Percentiles rank a stretch among this genome's conserved stretches.
Conservation (phyloP, 1,140 invertebrate genomes). For the Heliothis subflexa region DNA sequence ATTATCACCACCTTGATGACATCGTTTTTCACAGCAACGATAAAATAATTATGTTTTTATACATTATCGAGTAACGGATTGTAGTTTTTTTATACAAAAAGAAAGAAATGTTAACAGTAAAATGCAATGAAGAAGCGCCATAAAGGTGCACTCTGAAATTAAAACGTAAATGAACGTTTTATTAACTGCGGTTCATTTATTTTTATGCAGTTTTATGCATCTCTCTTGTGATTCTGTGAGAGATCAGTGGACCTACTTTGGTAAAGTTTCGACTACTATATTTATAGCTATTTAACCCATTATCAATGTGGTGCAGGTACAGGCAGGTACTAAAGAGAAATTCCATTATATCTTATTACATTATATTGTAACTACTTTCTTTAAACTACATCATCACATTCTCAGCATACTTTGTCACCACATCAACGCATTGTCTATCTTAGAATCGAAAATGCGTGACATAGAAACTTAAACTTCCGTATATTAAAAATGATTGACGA, state of each 20-base stretch:
- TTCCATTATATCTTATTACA: background rate
- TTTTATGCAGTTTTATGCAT: background rate
- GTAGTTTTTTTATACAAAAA: background rate
- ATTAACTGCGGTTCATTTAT: background rate
- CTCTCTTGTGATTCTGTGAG: background rate
- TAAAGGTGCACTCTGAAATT: conserved; percentile 17
- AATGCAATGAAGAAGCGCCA: conserved; percentile 17
- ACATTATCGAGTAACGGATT: conserved; percentile 7
- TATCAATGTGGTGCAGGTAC: no score
- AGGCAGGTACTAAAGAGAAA: no score
- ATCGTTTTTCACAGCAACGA: background rate
- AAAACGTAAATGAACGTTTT: conserved; percentile 4
- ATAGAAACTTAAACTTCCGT: conserved; percentile 20
- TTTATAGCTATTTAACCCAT: background rate
- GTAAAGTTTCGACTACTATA: background rate
- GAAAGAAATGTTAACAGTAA: background rate
- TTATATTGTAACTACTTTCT: background rate
- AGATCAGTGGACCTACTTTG: background rate
- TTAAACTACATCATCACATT: background rate
- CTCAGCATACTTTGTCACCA: background rate
- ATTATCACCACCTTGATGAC: background rate
- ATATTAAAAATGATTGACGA: conserved; percentile 31
- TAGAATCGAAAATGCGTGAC: conserved; percentile 1
- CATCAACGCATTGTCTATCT: background rate
- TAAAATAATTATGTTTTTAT: background rate